Percentiles rank a stretch among this genome's conserved stretches.
These are phyloP conservation scores for Amphiprion clarkii DNA, from an alignment of 2,797 vertebrate genomes.

Conservation along the genomic window DNA sequence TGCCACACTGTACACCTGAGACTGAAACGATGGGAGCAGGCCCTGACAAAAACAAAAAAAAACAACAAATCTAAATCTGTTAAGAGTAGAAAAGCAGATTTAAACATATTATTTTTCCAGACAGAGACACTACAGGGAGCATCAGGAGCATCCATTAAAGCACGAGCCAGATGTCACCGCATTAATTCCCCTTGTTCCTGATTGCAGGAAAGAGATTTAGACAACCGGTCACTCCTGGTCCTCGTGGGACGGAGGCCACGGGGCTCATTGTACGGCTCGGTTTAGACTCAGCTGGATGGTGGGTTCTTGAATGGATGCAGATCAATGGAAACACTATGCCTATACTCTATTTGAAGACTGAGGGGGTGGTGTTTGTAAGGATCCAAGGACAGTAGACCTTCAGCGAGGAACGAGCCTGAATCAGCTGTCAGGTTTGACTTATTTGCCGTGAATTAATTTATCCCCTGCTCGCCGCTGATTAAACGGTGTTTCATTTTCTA, in stretches of 20 bases:
- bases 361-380: slow-evolving; percentile 59
- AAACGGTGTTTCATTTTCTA: too few relatives aligned
- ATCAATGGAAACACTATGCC: slow-evolving; percentile 62
- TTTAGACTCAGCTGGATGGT: slow-evolving; percentile 49
- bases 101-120: slow-evolving; percentile 34
- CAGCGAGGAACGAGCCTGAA: slow-evolving; percentile 38
- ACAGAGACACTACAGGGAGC: slow-evolving; percentile 20
- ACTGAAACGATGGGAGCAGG: not conserved
- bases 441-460: slow-evolving; percentile 12
- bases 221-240: slow-evolving; percentile 30
- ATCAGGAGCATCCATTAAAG: slow-evolving; percentile 60
- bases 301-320: slow-evolving; percentile 54
- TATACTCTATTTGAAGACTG: slow-evolving; percentile 57
- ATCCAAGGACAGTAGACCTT: slow-evolving; percentile 55
- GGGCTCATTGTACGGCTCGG: slow-evolving; percentile 20
- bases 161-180: slow-evolving; percentile 56
- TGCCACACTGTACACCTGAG: not conserved
- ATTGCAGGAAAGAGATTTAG: slow-evolving; percentile 49
- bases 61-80: not conserved
- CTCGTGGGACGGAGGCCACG: slow-evolving; percentile 31
- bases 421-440: slow-evolving; percentile 46
- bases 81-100: slow-evolving; percentile 30
- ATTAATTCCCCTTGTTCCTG: slow-evolving; percentile 48
- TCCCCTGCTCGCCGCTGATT: too few relatives aligned
- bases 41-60: not conserved